phyloP scores from a whole-genome alignment of 1,140 invertebrate genomes.

The Lethocerus indicus region DNA sequence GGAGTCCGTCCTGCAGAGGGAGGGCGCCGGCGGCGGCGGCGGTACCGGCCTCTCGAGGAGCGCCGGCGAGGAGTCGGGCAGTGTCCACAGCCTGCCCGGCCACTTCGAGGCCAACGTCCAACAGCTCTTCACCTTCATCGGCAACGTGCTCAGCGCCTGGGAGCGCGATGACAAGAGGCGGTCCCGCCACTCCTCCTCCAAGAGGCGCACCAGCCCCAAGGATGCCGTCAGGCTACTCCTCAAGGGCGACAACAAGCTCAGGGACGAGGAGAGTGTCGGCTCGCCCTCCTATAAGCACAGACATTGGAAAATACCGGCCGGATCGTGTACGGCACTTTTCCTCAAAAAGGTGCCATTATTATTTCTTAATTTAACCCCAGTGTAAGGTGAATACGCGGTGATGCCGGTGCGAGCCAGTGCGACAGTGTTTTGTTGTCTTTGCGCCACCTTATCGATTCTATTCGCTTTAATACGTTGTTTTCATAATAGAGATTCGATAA shows the following conservation, averaged over 20 bases:
- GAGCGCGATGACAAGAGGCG: conserved; percentile 10
- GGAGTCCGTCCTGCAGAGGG: conserved; percentile 45
- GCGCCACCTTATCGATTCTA: no score
- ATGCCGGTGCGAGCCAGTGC: no score
- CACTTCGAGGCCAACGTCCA: conserved; percentile 39
- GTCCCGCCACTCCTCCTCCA: background rate
- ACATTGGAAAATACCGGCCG: conserved; percentile 52
- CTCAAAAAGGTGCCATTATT: conserved; percentile 61
- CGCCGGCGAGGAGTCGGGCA: conserved; percentile 30
- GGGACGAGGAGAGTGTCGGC: conserved; percentile 16
- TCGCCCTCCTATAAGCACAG: conserved; percentile 29
- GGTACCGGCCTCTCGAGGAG: conserved; percentile 24
- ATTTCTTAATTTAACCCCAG: no score
- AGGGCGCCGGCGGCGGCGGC: conserved; percentile 25
- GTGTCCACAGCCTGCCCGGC: conserved; percentile 27
- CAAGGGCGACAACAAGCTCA: conserved; percentile 13
- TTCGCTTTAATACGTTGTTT: no score
- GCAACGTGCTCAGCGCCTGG: conserved; percentile 26
- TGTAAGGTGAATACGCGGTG: no score
- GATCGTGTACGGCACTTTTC: conserved; percentile 55
- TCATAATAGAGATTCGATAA: no score
- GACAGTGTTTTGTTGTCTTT: no score
- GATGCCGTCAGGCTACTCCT: conserved; percentile 15
- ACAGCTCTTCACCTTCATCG: conserved; percentile 56
- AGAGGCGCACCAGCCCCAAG: background rate